Base-by-base conservation (phyloP, 2,113 vertebrate genomes). In the Vireo altiloquus region DNA sequence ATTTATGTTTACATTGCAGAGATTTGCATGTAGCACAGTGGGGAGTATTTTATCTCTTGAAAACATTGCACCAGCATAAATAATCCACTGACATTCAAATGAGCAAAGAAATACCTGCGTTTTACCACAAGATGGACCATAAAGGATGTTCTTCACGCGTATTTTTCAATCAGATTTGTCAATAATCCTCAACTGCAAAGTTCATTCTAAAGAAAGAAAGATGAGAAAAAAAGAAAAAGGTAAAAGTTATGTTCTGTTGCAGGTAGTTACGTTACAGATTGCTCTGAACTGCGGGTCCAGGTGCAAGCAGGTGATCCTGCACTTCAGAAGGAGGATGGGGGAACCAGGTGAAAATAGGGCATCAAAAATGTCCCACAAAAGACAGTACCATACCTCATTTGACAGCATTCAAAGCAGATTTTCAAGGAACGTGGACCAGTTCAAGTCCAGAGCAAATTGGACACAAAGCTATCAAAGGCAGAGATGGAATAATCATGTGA, bases 21-120 rank as follows among this genome's bases (percentile, higher is more conserved):
- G 78, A 97, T 94, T 96, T 95, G 65, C 78, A 87, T 87, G 93
- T 91, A 95, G 95, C 96, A 95, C 96, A 96, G 97, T 94, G 88
- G 96, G 96, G 95, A 97, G 96, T 76, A 96, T 96, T 97, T 96
- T 96, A 97, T 96, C 96, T 96, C 95, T 94, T 92, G 88, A 92
- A 95, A 97, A 97, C 95, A 97, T 97, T 96, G 86, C 93, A 86
- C 96, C 95, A 95, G 92, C 88, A 88, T 61, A 92, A 95, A 97
- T 93, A 96, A 97, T 95, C 97, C 91, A 77, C 87, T 16, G 28
- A 96, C 94, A 96, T 91, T 96, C 92, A 96, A 96, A 97, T 92
- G 96, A 93, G 96, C 95, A 97, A 94, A 94, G 88, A 96, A 93
- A 96, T 93, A 78, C 60, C 61, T 20, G 0, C 6, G 31, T 93